A percentile compares a stretch with the other conserved stretches of the same genome.
phyloP scores from a whole-genome alignment of 1,140 invertebrate species.

The Oscheius sp. region DNA sequence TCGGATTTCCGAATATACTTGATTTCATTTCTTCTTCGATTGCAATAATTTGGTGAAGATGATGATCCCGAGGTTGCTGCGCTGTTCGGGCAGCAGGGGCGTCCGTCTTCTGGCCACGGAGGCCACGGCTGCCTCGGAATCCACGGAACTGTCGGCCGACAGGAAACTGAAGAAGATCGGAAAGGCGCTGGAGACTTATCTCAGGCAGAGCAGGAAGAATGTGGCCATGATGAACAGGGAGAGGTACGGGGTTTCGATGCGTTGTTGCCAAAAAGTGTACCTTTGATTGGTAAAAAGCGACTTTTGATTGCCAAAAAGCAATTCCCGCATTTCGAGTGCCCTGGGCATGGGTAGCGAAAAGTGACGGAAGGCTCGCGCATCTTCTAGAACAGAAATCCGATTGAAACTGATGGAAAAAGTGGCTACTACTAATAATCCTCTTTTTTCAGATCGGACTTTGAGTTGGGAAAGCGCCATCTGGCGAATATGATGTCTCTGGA shows the following conservation, averaged over 20 bases:
- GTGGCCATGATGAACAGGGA: conserved; percentile 72
- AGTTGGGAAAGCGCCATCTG: conserved; percentile 86
- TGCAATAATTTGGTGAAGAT: not conserved
- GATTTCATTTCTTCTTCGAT: not conserved
- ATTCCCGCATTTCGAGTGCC: too few species aligned
- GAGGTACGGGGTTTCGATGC: conserved; percentile 58
- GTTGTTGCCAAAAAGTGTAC: too few species aligned
- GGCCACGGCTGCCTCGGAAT: not conserved
- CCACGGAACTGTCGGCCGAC: not conserved
- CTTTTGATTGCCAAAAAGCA: too few species aligned
- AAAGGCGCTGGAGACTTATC: conserved; percentile 47
- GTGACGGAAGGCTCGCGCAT: too few species aligned
- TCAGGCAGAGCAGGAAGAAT: conserved; percentile 42
- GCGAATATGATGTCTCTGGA: conserved; percentile 98
- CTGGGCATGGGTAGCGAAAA: too few species aligned
- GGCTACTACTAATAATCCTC: not conserved
- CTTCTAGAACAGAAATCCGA: too few species aligned
- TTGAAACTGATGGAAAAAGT: too few species aligned
- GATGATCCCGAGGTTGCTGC: not conserved
- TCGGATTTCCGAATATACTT: not conserved
- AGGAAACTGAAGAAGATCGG: conserved; percentile 36
- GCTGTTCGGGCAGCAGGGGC: not conserved
- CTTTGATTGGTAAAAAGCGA: too few species aligned
- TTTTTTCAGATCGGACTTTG: conserved; percentile 69
- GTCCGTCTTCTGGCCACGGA: not conserved